Percentiles rank a stretch among this genome's conserved stretches.
Conservation (phyloP, 2,113 vertebrate genomes). For the Prunella fulvescens region DNA sequence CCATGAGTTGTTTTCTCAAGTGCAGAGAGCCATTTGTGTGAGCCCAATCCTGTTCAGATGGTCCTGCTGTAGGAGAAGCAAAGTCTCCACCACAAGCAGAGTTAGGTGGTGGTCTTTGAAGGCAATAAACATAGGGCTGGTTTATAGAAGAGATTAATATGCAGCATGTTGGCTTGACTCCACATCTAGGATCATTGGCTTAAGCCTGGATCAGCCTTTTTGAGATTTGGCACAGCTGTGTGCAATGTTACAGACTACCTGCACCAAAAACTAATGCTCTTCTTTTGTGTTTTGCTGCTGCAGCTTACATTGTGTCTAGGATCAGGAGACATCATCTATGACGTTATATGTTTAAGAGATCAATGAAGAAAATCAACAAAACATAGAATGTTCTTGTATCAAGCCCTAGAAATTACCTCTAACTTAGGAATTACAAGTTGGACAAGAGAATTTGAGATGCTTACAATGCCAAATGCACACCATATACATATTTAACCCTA, state of each 20-base stretch:
- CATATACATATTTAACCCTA: background rate
- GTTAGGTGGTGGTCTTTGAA: background rate
- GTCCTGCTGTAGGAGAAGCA: background rate
- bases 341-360: background rate
- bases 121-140: background rate
- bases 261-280: background rate
- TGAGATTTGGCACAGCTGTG: background rate
- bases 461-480: background rate
- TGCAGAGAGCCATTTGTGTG: background rate
- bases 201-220: background rate
- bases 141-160: background rate
- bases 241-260: background rate
- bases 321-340: background rate
- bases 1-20: background rate
- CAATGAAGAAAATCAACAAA: background rate
- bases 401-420: background rate
- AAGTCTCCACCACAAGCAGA: background rate
- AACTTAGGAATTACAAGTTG: background rate
- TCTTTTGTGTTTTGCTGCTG: background rate
- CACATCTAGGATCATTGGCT: background rate
- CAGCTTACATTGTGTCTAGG: background rate
- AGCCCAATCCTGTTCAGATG: background rate
- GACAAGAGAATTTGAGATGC: background rate
- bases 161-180: background rate
- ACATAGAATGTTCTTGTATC: background rate